Conservation (phyloP, 2,797 vertebrate genomes). For the Astyanax mexicanus region DNA sequence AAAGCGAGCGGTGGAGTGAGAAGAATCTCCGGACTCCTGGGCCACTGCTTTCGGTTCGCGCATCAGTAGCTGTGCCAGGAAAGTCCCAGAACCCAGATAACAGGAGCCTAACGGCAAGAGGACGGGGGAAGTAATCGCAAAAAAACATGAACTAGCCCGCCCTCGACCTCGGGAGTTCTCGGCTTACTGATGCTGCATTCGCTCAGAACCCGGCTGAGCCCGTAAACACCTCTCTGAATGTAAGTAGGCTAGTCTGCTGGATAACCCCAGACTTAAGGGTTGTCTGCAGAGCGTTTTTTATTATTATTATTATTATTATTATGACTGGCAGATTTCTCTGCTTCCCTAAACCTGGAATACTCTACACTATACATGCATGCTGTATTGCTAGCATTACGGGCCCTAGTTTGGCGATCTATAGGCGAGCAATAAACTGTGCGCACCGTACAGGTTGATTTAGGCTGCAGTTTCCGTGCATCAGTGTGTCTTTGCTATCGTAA, state of each 20-base stretch:
- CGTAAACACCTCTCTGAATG: constrained; percentile 5
- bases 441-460: too few species aligned
- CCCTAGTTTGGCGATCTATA: too few species aligned
- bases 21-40: constrained; percentile 51
- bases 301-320: too few species aligned
- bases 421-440: too few species aligned
- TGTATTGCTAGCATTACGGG: too few species aligned
- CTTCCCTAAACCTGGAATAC: background rate
- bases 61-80: constrained; percentile 46
- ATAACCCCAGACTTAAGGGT: background rate
- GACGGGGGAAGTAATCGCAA: constrained; percentile 22
- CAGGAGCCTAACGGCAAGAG: constrained; percentile 25
- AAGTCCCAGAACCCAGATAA: constrained; percentile 46
- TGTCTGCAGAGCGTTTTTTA: background rate
- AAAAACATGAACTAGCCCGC: constrained; percentile 26
- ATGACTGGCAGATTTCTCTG: background rate
- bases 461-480: too few species aligned
- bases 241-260: constrained; percentile 2
- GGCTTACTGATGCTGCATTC: constrained; percentile 23
- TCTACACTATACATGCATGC: too few species aligned
- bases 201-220: background rate
- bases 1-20: constrained; percentile 50
- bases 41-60: constrained; percentile 39
- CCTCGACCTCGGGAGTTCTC: constrained; percentile 18
- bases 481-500: too few species aligned